Evolutionary conservation across 2,888 invertebrate genomes (phyloP).

Genomic region (Lysandra coridon): DNA sequence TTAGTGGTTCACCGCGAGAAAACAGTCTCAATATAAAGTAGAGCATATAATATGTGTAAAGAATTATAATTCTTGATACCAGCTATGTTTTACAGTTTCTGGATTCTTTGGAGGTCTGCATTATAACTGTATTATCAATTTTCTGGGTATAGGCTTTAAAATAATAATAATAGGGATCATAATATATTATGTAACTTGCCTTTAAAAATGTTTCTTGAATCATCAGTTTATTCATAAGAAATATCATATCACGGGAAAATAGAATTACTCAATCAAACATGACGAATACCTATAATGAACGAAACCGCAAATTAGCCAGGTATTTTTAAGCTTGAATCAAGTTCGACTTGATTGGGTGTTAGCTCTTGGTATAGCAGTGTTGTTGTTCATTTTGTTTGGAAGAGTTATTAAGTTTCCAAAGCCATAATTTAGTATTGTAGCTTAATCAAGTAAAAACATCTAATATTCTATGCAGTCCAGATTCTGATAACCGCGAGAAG

Average conservation of each 20-base stretch:
- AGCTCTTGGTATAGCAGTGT: no score
- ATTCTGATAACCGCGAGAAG: neutral
- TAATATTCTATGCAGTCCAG: no score
- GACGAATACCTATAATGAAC: neutral
- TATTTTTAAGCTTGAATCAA: neutral
- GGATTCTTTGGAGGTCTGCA: no score
- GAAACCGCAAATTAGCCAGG: neutral
- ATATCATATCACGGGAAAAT: neutral
- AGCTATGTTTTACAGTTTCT: no score
- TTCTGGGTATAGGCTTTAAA: no score
- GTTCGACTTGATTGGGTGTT: neutral
- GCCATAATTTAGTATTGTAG: no score
- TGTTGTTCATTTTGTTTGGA: neutral
- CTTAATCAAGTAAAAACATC: no score
- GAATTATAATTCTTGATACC: no score
- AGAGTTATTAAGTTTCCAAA: neutral
- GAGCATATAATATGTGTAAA: no score
- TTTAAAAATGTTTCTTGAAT: neutral
- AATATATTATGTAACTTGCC: neutral
- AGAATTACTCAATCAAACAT: neutral
- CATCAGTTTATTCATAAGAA: neutral
- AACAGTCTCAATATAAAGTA: neutral
- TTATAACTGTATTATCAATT: no score
- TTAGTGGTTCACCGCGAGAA: neutral
- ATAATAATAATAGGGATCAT: neutral